phyloP scores from a whole-genome alignment of 2,888 invertebrate species.

The Boloria selene region DNA sequence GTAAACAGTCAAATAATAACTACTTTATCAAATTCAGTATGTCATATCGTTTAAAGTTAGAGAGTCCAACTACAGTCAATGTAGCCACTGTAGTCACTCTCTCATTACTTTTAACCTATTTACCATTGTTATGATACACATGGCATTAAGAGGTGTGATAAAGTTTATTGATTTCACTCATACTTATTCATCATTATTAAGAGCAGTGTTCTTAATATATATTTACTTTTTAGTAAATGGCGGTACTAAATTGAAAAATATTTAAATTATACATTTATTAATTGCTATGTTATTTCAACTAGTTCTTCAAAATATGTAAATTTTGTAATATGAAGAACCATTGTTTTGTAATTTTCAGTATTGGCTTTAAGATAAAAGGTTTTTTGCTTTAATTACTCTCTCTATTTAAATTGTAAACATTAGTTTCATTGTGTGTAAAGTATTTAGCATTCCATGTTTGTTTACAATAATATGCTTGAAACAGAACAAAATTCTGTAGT shows the following conservation, averaged over 20 bases:
- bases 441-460: constrained; percentile 62
- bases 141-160: no score
- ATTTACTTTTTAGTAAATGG: no score
- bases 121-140: neutral
- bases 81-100: neutral
- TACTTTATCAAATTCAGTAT: no score
- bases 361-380: constrained; percentile 48
- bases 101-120: neutral
- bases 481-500: constrained; percentile 34
- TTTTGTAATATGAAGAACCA: constrained; percentile 28
- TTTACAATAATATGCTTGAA: constrained; percentile 25
- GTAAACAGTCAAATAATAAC: no score
- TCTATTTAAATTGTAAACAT: constrained; percentile 56
- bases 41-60: neutral
- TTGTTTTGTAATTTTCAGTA: constrained; percentile 34
- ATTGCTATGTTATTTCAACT: no score
- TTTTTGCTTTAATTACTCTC: constrained; percentile 61
- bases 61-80: neutral
- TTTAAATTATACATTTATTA: no score
- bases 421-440: constrained; percentile 56
- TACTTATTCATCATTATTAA: constrained; percentile 1
- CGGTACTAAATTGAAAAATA: no score
- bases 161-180: constrained; percentile 11
- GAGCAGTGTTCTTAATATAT: no score
- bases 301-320: constrained; percentile 14